Conservation (phyloP, 2,113 vertebrate genomes). For the Tricholaema leucomelas region DNA sequence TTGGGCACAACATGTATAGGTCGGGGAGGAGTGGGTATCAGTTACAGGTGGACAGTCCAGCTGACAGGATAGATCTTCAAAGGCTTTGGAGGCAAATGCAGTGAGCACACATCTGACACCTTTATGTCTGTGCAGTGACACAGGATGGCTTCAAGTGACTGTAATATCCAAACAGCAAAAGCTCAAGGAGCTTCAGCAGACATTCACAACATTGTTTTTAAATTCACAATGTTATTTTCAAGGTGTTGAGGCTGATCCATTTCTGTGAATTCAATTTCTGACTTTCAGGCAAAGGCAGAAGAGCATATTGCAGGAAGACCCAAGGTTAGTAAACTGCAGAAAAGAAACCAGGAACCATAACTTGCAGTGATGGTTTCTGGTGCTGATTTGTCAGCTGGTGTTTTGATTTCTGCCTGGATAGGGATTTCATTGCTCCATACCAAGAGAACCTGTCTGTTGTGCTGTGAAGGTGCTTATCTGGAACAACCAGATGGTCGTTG, state of each 20-base stretch:
- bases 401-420: neutral
- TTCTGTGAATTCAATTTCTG: neutral
- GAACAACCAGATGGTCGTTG: neutral
- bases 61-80: neutral
- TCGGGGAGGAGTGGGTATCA: neutral
- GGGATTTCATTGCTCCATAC: neutral
- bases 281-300: neutral
- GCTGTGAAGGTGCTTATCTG: neutral
- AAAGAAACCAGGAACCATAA: neutral
- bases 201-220: neutral
- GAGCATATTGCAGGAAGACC: neutral
- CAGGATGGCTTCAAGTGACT: rapidly evolving
- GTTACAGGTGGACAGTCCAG: neutral
- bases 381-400: neutral
- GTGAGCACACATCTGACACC: neutral
- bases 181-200: neutral
- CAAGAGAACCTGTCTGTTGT: neutral
- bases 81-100: neutral
- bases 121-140: neutral
- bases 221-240: neutral
- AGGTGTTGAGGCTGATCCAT: neutral
- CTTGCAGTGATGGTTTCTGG: neutral
- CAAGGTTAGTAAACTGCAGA: neutral
- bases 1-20: neutral
- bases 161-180: neutral